A percentile compares a stretch with the other conserved stretches of the same genome.
Conservation (phyloP, 2,113 vertebrate species). For the Phalacrocorax aristotelis region DNA sequence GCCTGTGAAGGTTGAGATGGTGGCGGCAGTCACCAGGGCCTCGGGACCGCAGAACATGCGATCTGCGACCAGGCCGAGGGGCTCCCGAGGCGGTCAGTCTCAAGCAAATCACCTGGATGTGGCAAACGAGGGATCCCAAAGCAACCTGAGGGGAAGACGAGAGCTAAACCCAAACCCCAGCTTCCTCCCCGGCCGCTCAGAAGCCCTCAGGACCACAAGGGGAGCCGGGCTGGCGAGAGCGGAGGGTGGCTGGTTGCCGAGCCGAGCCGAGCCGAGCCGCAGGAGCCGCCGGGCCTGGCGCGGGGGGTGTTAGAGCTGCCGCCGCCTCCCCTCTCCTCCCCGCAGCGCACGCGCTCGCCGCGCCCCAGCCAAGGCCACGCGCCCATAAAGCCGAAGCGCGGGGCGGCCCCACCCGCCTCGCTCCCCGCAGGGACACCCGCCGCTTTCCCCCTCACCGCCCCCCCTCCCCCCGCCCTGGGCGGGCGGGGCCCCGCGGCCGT, state of each 20-base stretch:
- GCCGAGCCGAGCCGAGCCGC: neutral
- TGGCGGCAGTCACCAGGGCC: neutral
- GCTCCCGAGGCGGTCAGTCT: neutral
- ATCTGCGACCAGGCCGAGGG: neutral
- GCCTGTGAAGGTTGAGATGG: neutral
- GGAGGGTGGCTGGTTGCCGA: neutral
- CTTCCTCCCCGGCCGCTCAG: neutral
- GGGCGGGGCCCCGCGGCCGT: no score
- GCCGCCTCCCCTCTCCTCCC: no score
- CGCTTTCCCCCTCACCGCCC: no score
- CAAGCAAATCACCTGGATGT: neutral
- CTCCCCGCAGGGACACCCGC: no score
- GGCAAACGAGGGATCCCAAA: neutral
- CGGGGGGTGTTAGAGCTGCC: no score
- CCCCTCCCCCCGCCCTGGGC: no score
- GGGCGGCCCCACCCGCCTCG: no score
- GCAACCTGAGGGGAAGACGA: neutral
- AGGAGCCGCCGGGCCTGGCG: no score
- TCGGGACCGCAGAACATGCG: neutral
- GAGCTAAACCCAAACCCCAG: neutral
- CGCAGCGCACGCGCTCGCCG: no score
- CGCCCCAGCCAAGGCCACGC: no score
- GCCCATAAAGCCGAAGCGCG: no score
- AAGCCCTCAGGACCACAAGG: neutral
- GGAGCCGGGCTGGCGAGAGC: neutral